Evolutionary conservation across 2,888 invertebrate species (phyloP).

Genomic region (Dolomedes plantarius): DNA sequence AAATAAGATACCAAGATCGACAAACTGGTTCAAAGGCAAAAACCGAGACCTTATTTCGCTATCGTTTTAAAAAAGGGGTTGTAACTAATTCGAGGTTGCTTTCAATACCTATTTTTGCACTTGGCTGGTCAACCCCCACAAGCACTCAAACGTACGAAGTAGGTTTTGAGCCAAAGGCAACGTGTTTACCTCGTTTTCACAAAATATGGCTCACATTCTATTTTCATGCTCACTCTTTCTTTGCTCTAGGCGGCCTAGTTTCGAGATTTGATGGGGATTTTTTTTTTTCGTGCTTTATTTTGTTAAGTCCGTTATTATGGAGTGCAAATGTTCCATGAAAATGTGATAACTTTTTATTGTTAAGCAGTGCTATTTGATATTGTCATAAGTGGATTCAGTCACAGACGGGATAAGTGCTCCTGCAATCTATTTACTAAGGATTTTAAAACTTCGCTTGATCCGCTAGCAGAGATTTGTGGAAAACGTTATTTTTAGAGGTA

Average conservation of each 20-base stretch:
- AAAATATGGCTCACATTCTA: slow-evolving; percentile 73
- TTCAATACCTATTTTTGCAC: slow-evolving; percentile 55
- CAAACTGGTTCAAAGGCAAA: background rate
- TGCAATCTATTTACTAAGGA: too few species aligned
- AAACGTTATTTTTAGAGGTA: too few species aligned
- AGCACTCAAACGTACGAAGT: slow-evolving; percentile 26
- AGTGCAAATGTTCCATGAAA: slow-evolving; percentile 1
- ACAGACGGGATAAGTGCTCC: too few species aligned
- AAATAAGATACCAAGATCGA: background rate
- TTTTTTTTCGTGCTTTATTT: background rate
- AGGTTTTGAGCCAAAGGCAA: slow-evolving; percentile 21
- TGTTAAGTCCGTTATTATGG: background rate
- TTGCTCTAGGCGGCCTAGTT: background rate
- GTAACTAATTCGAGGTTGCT: slow-evolving; percentile 9
- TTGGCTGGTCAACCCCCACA: slow-evolving; percentile 49
- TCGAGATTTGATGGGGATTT: background rate
- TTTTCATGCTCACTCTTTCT: slow-evolving; percentile 75
- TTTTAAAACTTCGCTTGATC: too few species aligned
- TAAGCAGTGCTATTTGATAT: background rate
- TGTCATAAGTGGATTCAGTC: too few species aligned
- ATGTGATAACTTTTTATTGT: background rate
- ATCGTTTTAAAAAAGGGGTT: background rate
- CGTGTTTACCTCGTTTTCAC: slow-evolving; percentile 19
- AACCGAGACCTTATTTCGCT: slow-evolving; percentile 4
- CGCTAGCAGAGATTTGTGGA: too few species aligned